phyloP scores from a whole-genome alignment of 2,797 vertebrate species.

The Pseudomugil gertrudae region DNA sequence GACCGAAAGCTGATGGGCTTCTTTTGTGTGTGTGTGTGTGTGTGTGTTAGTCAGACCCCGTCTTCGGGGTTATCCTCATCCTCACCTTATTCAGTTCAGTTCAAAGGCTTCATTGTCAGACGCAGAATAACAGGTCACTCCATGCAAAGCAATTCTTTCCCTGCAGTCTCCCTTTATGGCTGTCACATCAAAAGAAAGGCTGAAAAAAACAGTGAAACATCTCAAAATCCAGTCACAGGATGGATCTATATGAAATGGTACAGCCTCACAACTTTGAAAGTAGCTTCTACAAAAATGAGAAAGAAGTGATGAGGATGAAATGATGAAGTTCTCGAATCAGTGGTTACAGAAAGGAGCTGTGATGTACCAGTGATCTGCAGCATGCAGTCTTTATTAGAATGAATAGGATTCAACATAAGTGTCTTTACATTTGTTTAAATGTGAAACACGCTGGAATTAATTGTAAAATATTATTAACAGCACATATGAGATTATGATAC shows the following conservation, averaged over 20 bases:
- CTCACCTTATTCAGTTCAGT: constrained; percentile 13
- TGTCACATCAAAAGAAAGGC: background rate
- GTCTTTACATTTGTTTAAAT: background rate
- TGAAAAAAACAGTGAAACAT: background rate
- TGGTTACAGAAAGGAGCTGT: background rate
- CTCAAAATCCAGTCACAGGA: background rate
- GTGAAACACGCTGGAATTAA: background rate
- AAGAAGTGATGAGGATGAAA: background rate
- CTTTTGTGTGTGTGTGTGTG: background rate
- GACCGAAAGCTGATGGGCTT: constrained; percentile 7
- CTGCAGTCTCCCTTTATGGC: background rate
- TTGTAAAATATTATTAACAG: background rate
- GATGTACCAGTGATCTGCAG: background rate
- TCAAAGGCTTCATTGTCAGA: constrained; percentile 9
- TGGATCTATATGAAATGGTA: background rate
- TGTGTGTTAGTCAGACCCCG: constrained; percentile 10
- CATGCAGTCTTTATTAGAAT: too few species aligned
- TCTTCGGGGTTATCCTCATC: constrained; percentile 31
- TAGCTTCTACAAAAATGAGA: background rate
- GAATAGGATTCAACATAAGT: background rate
- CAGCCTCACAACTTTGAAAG: background rate
- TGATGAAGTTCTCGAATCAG: background rate
- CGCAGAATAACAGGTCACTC: constrained; percentile 8
- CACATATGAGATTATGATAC: background rate
- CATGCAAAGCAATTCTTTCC: background rate